phyloP scores from a whole-genome alignment of 2,797 vertebrate genomes.

The Antrozous pallidus region DNA sequence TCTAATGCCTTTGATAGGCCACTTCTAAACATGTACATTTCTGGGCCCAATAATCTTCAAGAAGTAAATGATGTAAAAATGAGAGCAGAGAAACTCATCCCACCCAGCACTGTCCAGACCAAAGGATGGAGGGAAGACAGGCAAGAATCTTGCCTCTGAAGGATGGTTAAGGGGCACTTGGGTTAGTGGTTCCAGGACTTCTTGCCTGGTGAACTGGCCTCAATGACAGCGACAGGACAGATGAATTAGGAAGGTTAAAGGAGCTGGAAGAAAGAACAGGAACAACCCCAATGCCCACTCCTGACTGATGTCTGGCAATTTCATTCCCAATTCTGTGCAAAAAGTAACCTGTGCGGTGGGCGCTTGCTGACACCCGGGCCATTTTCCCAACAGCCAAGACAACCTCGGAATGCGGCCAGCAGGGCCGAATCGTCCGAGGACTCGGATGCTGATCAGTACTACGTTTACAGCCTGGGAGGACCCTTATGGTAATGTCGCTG shows the following conservation, averaged over 20 bases:
- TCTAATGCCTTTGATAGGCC: neutral
- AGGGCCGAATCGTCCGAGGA: neutral
- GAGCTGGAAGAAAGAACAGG: neutral
- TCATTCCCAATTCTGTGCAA: neutral
- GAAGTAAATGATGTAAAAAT: neutral
- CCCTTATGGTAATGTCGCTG: neutral
- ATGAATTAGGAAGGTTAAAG: neutral
- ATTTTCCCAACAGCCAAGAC: neutral
- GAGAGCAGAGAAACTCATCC: neutral
- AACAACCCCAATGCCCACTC: neutral
- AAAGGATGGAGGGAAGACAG: neutral
- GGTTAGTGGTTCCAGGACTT: neutral
- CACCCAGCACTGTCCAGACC: neutral
- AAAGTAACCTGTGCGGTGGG: neutral
- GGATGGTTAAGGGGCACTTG: neutral
- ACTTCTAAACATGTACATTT: neutral
- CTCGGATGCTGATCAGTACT: constrained; percentile 4
- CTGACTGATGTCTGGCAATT: neutral
- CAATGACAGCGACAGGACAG: neutral
- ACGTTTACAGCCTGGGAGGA: neutral
- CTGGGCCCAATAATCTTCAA: neutral
- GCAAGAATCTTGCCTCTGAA: neutral
- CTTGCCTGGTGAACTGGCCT: neutral
- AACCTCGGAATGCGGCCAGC: neutral
- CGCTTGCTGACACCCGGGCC: neutral